Conservation (phyloP, 2,888 invertebrate genomes). For the Chorisops tibialis region DNA sequence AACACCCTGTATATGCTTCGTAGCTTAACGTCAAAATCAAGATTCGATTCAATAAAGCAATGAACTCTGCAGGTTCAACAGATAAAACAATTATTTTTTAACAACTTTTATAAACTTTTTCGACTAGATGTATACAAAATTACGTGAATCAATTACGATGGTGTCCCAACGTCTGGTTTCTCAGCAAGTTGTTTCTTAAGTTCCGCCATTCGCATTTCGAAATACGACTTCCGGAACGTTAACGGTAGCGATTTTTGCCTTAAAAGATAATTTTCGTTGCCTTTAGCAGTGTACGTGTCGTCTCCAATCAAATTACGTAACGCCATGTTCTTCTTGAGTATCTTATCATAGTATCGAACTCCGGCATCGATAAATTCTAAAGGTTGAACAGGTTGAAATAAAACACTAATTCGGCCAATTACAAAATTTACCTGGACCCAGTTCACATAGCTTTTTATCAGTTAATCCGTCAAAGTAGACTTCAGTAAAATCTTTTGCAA, state of each 20-base stretch:
- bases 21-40: no score
- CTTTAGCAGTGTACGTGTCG: conserved; percentile 60
- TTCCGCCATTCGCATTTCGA: conserved; percentile 57
- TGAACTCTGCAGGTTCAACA: no score
- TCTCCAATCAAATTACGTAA: conserved; percentile 65
- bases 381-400: neutral
- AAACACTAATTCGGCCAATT: neutral
- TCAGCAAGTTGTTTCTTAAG: conserved; percentile 32
- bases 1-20: no score
- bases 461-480: conserved; percentile 60
- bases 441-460: conserved; percentile 61
- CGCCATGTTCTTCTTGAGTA: conserved; percentile 69
- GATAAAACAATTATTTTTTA: no score
- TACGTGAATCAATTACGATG: neutral
- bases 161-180: neutral
- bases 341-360: conserved; percentile 70
- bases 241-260: conserved; percentile 65
- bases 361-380: conserved; percentile 66
- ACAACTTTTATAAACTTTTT: no score
- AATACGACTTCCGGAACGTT: conserved; percentile 63
- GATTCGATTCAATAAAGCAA: no score
- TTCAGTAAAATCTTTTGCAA: conserved; percentile 64
- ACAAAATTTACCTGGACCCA: conserved; percentile 51
- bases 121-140: no score
- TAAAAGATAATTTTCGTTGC: conserved; percentile 67